Evolutionary conservation across 2,113 vertebrate species (phyloP).

Genomic region (Willisornis vidua): DNA sequence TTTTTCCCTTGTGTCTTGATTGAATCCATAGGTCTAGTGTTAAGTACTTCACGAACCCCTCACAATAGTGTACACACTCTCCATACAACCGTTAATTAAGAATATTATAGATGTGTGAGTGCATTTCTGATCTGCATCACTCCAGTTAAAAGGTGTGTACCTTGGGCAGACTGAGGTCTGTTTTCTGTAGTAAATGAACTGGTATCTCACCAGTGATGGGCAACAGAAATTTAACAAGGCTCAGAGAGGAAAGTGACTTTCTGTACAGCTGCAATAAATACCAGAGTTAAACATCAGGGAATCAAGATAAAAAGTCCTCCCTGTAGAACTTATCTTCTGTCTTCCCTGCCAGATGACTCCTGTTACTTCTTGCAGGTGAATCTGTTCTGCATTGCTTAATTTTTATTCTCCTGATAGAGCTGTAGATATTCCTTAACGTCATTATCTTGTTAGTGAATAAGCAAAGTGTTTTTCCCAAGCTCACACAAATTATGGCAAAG

Average conservation of each 20-base stretch:
- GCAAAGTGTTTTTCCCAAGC: neutral
- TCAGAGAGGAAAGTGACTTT: neutral
- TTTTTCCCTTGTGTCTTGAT: neutral
- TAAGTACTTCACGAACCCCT: neutral
- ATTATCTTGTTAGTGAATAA: neutral
- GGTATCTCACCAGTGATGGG: neutral
- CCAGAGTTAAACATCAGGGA: neutral
- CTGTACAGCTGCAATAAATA: neutral
- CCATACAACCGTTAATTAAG: neutral
- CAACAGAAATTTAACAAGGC: neutral
- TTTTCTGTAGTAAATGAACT: neutral
- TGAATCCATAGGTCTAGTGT: neutral
- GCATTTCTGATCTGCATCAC: neutral
- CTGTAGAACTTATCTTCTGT: neutral
- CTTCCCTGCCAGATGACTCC: neutral
- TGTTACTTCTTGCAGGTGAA: neutral
- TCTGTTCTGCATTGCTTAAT: neutral
- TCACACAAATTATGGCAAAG: neutral
- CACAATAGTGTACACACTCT: neutral
- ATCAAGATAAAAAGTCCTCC: neutral
- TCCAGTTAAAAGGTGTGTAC: neutral
- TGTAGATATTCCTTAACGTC: neutral
- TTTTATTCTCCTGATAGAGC: neutral
- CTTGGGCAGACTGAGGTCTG: neutral
- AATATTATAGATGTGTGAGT: neutral